Evolutionary conservation across 2,888 invertebrate genomes (phyloP).

Genomic region (Invenusta paracnida): DNA sequence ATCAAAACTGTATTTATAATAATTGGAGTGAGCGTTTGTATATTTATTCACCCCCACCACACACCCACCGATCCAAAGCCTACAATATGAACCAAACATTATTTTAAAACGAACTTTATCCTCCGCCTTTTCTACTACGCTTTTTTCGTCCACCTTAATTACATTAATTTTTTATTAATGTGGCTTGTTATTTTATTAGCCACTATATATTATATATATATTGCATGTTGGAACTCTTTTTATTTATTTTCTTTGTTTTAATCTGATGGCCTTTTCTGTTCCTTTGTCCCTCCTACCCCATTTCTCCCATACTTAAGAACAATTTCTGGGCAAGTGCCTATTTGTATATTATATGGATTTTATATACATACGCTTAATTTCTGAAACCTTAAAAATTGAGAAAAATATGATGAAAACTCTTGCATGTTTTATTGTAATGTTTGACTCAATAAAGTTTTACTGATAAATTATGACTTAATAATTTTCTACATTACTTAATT

Average conservation of each 20-base stretch:
- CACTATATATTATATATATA: no score
- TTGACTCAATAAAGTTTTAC: slow-evolving; percentile 1
- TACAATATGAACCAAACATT: no score
- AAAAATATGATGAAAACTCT: not conserved
- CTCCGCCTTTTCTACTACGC: not conserved
- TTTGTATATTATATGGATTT: slow-evolving; percentile 25
- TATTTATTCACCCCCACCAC: no score
- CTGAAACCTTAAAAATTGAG: not conserved
- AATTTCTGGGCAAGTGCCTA: slow-evolving; percentile 1
- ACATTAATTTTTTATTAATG: not conserved
- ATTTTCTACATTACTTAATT: no score
- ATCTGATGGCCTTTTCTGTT: not conserved
- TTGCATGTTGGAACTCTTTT: not conserved
- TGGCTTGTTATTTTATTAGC: slow-evolving; percentile 8
- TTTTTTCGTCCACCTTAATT: slow-evolving; percentile 14
- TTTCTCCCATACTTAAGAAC: not conserved
- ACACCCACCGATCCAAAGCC: no score
- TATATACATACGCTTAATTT: not conserved
- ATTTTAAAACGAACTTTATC: no score
- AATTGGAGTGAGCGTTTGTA: no score
- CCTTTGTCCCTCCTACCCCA: no score
- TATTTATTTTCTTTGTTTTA: not conserved
- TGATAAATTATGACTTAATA: no score
- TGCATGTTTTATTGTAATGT: slow-evolving; percentile 16
- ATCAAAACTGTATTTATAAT: no score